These are phyloP conservation scores for Typhlichthys subterraneus DNA, from an alignment of 2,797 vertebrate species.

Conservation along the genomic window DNA sequence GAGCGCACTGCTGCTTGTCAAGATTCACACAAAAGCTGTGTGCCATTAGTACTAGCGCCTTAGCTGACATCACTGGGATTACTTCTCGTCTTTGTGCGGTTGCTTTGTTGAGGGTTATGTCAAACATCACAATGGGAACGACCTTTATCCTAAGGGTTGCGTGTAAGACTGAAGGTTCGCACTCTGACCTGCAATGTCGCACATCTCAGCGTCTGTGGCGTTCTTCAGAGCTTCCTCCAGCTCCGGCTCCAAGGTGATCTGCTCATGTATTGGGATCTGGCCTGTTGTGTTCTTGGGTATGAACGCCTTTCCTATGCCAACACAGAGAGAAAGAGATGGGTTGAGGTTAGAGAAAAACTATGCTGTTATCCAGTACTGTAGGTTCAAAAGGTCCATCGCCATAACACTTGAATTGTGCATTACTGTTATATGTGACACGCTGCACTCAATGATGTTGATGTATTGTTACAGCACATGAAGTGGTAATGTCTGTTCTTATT, in stretches of 20 bases:
- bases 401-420: no score
- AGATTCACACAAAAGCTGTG: background rate
- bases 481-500: no score
- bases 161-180: background rate
- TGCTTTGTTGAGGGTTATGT: background rate
- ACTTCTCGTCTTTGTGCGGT: background rate
- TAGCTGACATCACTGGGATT: background rate
- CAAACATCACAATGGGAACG: background rate
- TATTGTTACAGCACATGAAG: background rate
- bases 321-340: slow-evolving; percentile 3
- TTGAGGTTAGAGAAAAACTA: no score
- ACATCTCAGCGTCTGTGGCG: slow-evolving; percentile 95
- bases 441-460: background rate
- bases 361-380: no score
- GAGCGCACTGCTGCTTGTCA: no score
- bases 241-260: slow-evolving; percentile 92
- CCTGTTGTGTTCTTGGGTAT: slow-evolving; percentile 78
- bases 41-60: slow-evolving; percentile 3
- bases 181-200: slow-evolving; percentile 88
- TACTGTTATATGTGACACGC: no score
- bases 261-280: slow-evolving; percentile 83
- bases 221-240: slow-evolving; percentile 92
- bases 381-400: no score
- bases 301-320: slow-evolving; percentile 83
- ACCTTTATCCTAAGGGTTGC: no score